phyloP scores from a whole-genome alignment of 1,140 invertebrate species.

The Lepidurus couesii region DNA sequence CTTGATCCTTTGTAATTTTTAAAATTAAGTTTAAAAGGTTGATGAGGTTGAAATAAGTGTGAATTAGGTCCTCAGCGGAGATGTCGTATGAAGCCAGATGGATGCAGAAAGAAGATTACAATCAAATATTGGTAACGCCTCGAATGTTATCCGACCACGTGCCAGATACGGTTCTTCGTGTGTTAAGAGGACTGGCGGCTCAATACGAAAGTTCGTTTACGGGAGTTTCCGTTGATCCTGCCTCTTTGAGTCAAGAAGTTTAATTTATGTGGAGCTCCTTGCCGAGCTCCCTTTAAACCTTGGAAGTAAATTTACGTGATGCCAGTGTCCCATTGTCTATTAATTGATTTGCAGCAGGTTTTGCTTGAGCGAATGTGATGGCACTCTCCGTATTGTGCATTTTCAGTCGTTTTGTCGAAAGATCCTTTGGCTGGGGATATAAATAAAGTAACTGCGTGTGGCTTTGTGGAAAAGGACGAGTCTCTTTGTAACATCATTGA shows the following conservation, averaged over 20 bases:
- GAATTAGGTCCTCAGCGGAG: constrained; percentile 18
- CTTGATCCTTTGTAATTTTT: constrained; percentile 28
- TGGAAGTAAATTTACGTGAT: neutral
- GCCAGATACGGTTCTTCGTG: constrained; percentile 39
- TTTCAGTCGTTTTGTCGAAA: neutral
- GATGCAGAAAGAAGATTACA: constrained; percentile 44
- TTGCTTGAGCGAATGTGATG: neutral
- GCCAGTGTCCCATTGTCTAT: neutral
- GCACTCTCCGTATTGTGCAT: neutral
- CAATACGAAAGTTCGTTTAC: constrained; percentile 46
- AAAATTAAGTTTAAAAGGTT: neutral
- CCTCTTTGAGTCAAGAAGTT: neutral
- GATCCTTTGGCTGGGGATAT: neutral
- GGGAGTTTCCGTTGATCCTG: constrained; percentile 59
- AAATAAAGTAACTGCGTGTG: neutral
- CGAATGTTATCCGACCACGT: constrained; percentile 48
- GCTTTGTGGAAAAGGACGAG: neutral
- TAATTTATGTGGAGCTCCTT: neutral
- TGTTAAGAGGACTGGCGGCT: constrained; percentile 27
- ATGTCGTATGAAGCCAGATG: constrained; percentile 43
- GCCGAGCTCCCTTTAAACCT: neutral
- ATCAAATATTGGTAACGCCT: constrained; percentile 45
- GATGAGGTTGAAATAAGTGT: neutral
- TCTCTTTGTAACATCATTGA: neutral
- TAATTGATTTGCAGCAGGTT: neutral